A percentile compares a stretch with the other conserved stretches of the same genome.
Conservation (phyloP, 2,888 invertebrate genomes). For the Rhopalosiphum nymphaeae region DNA sequence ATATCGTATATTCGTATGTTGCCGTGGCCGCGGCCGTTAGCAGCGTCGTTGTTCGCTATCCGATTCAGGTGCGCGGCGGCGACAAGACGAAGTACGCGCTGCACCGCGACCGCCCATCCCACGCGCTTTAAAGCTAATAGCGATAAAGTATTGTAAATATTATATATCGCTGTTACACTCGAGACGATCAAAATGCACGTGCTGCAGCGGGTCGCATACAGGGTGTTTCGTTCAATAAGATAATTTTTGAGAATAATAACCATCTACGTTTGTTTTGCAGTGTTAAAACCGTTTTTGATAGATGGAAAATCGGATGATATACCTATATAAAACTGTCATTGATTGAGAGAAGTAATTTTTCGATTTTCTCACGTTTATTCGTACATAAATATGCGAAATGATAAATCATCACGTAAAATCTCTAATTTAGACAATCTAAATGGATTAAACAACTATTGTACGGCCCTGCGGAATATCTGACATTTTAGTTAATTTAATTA, state of each 20-base stretch:
- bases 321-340: not conserved
- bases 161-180: not conserved
- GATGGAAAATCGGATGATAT: not conserved
- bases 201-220: not conserved
- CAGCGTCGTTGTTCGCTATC: not conserved
- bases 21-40: not conserved
- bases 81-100: not conserved
- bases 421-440: not conserved
- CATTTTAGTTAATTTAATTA: not conserved
- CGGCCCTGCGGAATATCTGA: not conserved
- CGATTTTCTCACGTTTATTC: not conserved
- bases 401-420: not conserved
- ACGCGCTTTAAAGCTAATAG: not conserved
- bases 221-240: not conserved
- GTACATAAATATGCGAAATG: not conserved
- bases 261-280: not conserved
- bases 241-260: not conserved
- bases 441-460: not conserved
- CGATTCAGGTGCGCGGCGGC: slow-evolving; percentile 4
- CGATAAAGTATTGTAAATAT: not conserved
- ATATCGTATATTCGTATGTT: not conserved
- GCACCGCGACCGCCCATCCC: slow-evolving; percentile 12
- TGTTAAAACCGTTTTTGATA: not conserved
- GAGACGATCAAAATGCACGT: not conserved
- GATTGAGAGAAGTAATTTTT: not conserved